Evolutionary conservation across 2,113 vertebrate genomes (phyloP).

Genomic region (Neopipo cinnamomea): DNA sequence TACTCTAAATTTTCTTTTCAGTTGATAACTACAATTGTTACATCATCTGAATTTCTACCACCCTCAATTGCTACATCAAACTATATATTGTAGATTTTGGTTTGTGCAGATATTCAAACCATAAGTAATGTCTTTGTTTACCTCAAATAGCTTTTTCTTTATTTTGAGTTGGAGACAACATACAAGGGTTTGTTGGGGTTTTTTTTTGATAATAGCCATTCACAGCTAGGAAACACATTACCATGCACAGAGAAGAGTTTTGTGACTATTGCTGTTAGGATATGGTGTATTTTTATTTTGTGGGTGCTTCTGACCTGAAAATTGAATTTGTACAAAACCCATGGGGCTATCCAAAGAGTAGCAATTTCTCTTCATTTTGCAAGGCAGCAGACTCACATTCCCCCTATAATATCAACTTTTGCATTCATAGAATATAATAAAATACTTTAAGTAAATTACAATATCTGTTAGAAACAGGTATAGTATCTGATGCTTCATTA

Average conservation of each 20-base stretch:
- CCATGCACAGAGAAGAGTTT: background rate
- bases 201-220: background rate
- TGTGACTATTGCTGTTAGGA: background rate
- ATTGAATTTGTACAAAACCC: background rate
- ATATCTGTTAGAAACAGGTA: background rate
- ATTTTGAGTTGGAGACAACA: background rate
- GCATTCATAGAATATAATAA: background rate
- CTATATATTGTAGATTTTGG: background rate
- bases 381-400: background rate
- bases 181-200: no score
- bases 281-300: background rate
- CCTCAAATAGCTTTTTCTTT: background rate
- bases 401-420: background rate
- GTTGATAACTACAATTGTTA: background rate
- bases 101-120: background rate
- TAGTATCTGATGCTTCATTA: background rate
- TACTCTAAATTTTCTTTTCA: background rate
- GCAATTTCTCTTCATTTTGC: background rate
- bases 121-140: background rate
- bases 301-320: background rate
- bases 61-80: background rate
- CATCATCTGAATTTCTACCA: no score
- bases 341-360: background rate
- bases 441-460: background rate
- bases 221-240: background rate